Base-by-base conservation (phyloP, 2,888 invertebrate species). In the Sesia bembeciformis region DNA sequence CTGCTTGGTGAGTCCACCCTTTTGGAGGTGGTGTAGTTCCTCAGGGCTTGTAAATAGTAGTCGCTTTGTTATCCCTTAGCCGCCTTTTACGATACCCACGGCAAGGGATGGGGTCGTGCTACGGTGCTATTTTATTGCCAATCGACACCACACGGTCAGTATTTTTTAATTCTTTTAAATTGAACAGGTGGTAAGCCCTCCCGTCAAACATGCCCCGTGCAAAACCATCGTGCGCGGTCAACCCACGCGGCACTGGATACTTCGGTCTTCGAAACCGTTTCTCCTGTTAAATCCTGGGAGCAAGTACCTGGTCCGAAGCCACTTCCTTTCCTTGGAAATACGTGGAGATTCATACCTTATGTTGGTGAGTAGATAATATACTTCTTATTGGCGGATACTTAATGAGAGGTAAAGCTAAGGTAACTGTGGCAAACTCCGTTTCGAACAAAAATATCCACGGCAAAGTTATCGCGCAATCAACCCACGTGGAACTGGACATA, bases 341-440 rank as follows among this genome's bases (percentile, higher is more conserved):
- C 90, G 3, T 93, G 93, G 93, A 78, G 92, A 61, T 92, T 93
- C 63, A 81, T 91, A 39, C 92, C 93, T 40, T 90, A 85, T 67
- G 83, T 93, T 56, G 92, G 92, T 92, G 74, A 84, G 89, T 67
- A 4, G 40, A 56, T 40, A n/a, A n/a, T n/a, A 52, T 52, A 23
- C 1, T 23, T 23, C 23, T 23, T 23, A 23, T 23, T 23, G 23
- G 42, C 2, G 23, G 23, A 23, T 23, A 23, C 23, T 23, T 23
- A 23, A 23, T 2, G 23, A 23, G 23, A 23, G 23, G 23, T 23
- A 52, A 6, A 23, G 23, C 23, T 23, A 23, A 23, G 23, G 23
- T 23, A 23, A 23, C 23, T 23, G 23, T 23, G 23, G 7, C 53
- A 38, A 49, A 50, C 41, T 46, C 38, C 3, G 39, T 54, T 54